These are phyloP conservation scores for Delia radicum DNA, from an alignment of 1,140 invertebrate genomes.

Conservation along the genomic window DNA sequence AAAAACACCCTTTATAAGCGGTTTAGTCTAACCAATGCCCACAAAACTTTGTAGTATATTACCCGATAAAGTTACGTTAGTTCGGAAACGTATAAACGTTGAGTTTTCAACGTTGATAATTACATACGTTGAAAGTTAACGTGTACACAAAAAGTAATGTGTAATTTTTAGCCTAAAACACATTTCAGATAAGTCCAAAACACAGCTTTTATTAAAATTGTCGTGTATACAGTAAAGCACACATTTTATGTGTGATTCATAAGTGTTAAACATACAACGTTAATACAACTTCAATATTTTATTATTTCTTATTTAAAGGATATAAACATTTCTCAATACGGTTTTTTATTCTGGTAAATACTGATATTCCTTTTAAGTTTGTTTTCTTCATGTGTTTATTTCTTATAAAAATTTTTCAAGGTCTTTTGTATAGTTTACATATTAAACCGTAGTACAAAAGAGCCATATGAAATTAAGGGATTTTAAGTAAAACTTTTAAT, in stretches of 20 bases:
- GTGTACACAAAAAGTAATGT: no score
- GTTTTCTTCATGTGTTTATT: not conserved
- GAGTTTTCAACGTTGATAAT: no score
- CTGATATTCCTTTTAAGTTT: not conserved
- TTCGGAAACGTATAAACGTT: no score
- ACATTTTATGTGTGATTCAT: not conserved
- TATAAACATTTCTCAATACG: not conserved
- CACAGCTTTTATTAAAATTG: no score
- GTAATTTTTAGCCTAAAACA: no score
- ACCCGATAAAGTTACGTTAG: no score
- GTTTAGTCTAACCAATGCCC: no score
- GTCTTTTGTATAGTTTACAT: slow-evolving; percentile 20
- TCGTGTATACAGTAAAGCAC: not conserved
- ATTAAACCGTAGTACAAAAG: slow-evolving; percentile 2
- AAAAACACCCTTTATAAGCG: no score
- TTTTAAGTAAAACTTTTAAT: not conserved
- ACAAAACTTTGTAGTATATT: no score
- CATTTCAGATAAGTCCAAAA: no score
- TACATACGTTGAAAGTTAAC: no score
- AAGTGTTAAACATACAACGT: not conserved
- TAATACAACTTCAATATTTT: slow-evolving; percentile 1
- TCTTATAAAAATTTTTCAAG: slow-evolving; percentile 2
- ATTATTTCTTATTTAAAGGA: not conserved
- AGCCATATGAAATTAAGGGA: not conserved
- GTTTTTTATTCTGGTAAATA: not conserved